These are phyloP conservation scores for Heteronetta atricapilla DNA, from an alignment of 2,113 vertebrate genomes.

Conservation along the genomic window DNA sequence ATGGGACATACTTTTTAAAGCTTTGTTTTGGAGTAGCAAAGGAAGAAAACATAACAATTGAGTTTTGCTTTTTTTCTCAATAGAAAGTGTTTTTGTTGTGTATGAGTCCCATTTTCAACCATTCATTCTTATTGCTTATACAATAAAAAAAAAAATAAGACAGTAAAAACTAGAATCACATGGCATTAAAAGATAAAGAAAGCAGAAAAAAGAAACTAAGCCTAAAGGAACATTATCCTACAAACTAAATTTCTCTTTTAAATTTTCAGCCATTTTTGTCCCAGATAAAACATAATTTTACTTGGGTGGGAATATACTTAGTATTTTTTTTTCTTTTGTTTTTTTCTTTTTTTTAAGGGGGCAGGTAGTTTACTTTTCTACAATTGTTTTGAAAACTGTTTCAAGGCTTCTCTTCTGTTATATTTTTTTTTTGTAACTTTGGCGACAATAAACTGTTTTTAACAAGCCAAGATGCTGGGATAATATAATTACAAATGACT, in stretches of 20 bases:
- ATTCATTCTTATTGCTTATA: background rate
- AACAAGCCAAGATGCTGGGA: background rate
- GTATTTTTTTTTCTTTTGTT: background rate
- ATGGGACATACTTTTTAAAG: background rate
- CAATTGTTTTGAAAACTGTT: background rate
- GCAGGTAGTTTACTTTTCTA: background rate
- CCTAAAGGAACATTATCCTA: constrained; percentile 41
- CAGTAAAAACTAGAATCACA: background rate
- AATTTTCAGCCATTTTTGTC: constrained; percentile 42
- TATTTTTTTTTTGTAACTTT: background rate
- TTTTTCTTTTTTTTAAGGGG: too few relatives aligned
- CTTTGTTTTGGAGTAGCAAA: background rate
- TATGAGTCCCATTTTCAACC: background rate
- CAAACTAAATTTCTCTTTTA: constrained; percentile 41
- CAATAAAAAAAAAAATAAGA: background rate
- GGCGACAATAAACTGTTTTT: background rate
- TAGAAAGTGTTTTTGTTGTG: background rate
- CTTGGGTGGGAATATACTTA: background rate
- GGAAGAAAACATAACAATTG: background rate
- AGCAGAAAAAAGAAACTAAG: background rate
- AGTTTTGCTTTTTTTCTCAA: background rate
- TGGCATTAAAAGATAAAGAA: constrained; percentile 18
- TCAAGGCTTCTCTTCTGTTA: background rate
- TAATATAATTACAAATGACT: background rate
- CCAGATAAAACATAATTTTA: background rate